These are phyloP conservation scores for Drosophila meridiana DNA, from an alignment of 2,888 invertebrate genomes.

Conservation along the genomic window DNA sequence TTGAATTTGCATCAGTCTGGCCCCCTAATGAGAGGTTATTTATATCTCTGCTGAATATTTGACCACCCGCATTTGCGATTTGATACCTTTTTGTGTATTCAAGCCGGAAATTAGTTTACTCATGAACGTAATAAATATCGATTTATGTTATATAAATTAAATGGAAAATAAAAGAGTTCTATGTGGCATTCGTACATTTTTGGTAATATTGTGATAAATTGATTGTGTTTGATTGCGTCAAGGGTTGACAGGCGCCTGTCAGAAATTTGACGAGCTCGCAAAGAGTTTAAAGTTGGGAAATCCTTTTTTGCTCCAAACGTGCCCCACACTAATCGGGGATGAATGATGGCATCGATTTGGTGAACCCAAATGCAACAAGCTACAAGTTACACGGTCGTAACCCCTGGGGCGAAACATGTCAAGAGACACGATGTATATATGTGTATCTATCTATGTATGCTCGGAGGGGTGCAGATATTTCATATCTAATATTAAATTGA, in stretches of 20 bases:
- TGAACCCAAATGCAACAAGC: conserved; percentile 39
- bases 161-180: neutral
- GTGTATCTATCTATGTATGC: neutral
- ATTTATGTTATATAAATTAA: conserved; percentile 1
- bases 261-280: conserved; percentile 39
- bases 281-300: conserved; percentile 26
- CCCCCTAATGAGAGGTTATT: conserved; percentile 11
- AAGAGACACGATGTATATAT: conserved; percentile 13
- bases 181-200: neutral
- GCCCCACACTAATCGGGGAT: conserved; percentile 20
- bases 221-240: conserved; percentile 24
- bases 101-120: conserved; percentile 20
- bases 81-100: conserved; percentile 3
- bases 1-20: neutral
- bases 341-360: conserved; percentile 43
- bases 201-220: conserved; percentile 19
- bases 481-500: conserved; percentile 44
- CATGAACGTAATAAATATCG: neutral
- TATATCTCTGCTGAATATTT: conserved; percentile 7
- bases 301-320: conserved; percentile 4
- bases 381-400: conserved; percentile 24
- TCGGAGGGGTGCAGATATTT: neutral
- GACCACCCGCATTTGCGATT: neutral
- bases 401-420: conserved; percentile 28
- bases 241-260: conserved; percentile 38